Evolutionary conservation across 2,888 invertebrate species (phyloP), one percentile per base, ranked within the genome.

Genomic region (Diarsia brunnea): DNA sequence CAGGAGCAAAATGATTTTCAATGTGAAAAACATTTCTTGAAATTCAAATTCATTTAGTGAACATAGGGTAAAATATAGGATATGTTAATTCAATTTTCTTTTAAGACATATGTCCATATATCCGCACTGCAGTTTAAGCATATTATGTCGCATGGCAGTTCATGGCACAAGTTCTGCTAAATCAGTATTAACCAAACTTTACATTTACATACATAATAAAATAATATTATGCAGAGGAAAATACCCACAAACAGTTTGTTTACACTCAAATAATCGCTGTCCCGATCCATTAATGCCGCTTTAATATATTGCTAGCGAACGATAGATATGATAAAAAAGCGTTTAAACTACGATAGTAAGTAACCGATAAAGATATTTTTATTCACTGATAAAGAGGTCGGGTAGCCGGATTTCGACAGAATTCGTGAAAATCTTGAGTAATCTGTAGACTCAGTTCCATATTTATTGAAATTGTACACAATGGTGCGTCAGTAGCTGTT

Each of bases 301-400:
- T 49, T 81, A 82, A 88, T 85, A 87, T 87, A 87, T 85, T 78
- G 72, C 75, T 78, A 84, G 88, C 87, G 74, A 82, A 86, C 85
- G 88, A 91, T 90, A 85, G 84, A 74, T 73, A 70, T 73, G 88
- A 90, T 90, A 90, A 89, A 86, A 89, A 84, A 80, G 31, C 84
- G 82, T 89, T 88, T 88, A 87, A 88, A 89, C 70, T 89, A 87
- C 74, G 90, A 91, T 91, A 90, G 82, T 77, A 71, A 72, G 75
- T 88, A 88, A 86, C 86, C 84, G 89, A 89, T 89, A 89, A 87
- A 78, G 75, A 84, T 67, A 69, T 78, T 85, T 82, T 89, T 87
- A 84, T 88, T 79, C 53, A 69, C 71, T 79, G 87, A 88, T 90
- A 86, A 75, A 83, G 68, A 78, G 86, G 80, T 84, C 78, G 81